These are phyloP conservation scores for Callopanchax toddi DNA, from an alignment of 2,113 vertebrate genomes.

Conservation along the genomic window DNA sequence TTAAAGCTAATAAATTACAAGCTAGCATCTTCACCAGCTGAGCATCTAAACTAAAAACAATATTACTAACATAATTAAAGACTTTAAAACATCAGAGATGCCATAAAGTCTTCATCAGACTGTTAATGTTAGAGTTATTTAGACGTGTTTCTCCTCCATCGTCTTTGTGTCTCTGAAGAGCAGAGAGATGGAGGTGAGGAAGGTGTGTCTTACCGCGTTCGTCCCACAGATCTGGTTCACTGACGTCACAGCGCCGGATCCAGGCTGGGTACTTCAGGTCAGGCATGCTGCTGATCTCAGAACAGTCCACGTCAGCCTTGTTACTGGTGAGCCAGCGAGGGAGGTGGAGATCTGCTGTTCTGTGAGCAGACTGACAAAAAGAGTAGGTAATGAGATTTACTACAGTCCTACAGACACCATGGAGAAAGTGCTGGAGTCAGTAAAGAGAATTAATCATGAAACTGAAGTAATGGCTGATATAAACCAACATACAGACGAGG, in stretches of 20 bases:
- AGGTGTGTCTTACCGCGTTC: slow-evolving; percentile 8
- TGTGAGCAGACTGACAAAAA: slow-evolving; percentile 16
- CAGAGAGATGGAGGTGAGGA: too few species aligned
- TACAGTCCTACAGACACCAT: background rate
- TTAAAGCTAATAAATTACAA: too few species aligned
- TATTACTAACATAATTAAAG: too few species aligned
- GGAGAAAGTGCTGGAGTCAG: too few species aligned
- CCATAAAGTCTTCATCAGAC: too few species aligned
- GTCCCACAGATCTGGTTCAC: slow-evolving; percentile 13
- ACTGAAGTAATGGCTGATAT: too few species aligned
- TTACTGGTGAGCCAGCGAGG: slow-evolving; percentile 54
- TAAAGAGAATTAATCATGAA: slow-evolving; percentile 8
- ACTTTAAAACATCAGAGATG: too few species aligned
- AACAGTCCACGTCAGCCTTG: slow-evolving; percentile 37
- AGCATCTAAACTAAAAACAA: too few species aligned
- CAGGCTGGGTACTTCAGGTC: slow-evolving; percentile 49
- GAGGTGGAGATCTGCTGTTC: slow-evolving; percentile 25
- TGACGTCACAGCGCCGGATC: slow-evolving; percentile 40
- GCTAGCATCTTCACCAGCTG: too few species aligned
- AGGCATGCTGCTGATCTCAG: slow-evolving; percentile 38
- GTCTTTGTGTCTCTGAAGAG: too few species aligned
- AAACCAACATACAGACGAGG: slow-evolving; percentile 5
- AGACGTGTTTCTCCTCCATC: too few species aligned
- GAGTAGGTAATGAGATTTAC: background rate
- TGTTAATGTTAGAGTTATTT: too few species aligned